A percentile compares a stretch with the other conserved stretches of the same genome.
Evolutionary conservation across 2,888 invertebrate genomes (phyloP).

Genomic region (Drosophila ustulata): DNA sequence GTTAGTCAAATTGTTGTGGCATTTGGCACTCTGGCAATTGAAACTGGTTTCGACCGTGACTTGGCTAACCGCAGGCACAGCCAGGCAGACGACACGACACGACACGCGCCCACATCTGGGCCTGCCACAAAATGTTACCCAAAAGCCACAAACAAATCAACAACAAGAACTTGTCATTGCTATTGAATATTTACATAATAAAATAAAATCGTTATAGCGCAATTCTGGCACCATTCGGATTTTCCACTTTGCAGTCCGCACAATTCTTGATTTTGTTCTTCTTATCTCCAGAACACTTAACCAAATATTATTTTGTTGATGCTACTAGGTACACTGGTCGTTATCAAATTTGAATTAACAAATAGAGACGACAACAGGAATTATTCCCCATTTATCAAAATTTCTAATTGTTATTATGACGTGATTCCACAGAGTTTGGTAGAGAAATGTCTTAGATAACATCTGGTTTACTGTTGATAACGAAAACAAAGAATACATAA

Average conservation of each 20-base stretch:
- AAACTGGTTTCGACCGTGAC: constrained; percentile 61
- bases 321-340: constrained; percentile 7
- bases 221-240: constrained; percentile 8
- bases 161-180: constrained; percentile 19
- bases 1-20: constrained; percentile 61
- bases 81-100: constrained; percentile 46
- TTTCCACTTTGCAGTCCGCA: neutral
- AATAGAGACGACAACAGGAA: constrained; percentile 16
- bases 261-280: neutral
- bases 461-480: neutral
- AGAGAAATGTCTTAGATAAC: constrained; percentile 1
- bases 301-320: neutral
- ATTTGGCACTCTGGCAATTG: constrained; percentile 51
- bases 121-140: constrained; percentile 24
- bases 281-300: constrained; percentile 3
- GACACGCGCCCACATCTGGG: constrained; percentile 54
- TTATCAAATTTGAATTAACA: constrained; percentile 9
- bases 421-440: neutral
- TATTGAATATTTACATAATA: neutral
- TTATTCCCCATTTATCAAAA: constrained; percentile 13
- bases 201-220: neutral
- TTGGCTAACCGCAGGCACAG: constrained; percentile 13
- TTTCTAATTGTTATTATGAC: constrained; percentile 21
- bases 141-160: constrained; percentile 11
- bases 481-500: neutral